These are phyloP conservation scores for Anticlea derivata DNA, from an alignment of 2,888 invertebrate genomes.

Conservation along the genomic window DNA sequence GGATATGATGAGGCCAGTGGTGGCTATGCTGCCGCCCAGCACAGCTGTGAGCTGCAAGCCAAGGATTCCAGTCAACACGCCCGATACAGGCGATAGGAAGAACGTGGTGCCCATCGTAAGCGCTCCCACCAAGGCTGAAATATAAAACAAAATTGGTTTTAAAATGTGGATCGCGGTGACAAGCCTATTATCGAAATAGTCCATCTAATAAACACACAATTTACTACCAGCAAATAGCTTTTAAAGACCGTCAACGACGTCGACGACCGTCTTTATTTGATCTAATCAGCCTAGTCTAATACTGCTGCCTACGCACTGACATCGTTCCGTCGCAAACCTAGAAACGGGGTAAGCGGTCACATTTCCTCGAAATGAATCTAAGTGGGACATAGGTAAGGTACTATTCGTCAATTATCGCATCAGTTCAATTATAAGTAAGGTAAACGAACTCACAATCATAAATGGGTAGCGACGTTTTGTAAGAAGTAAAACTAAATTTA, in stretches of 20 bases:
- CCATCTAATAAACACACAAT: conserved; percentile 1
- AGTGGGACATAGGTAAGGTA: conserved; percentile 9
- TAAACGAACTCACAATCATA: conserved; percentile 16
- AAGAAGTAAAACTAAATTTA: conserved; percentile 47
- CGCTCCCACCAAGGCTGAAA: conserved; percentile 95
- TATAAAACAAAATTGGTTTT: conserved; percentile 36
- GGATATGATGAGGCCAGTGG: conserved; percentile 90
- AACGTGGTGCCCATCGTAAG: conserved; percentile 95
- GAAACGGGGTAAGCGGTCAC: conserved; percentile 25
- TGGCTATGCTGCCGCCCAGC: conserved; percentile 91
- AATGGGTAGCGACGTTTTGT: conserved; percentile 9
- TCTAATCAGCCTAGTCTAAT: conserved; percentile 36
- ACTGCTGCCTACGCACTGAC: conserved; percentile 38
- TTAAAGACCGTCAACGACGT: neutral
- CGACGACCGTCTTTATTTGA: conserved; percentile 36
- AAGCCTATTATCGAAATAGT: neutral
- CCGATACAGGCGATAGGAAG: conserved; percentile 93
- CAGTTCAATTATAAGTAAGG: conserved; percentile 7
- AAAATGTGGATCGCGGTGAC: neutral
- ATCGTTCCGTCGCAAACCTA: conserved; percentile 37
- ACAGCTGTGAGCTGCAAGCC: conserved; percentile 94
- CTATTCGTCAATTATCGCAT: neutral
- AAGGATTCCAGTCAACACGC: conserved; percentile 92
- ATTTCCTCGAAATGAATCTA: conserved; percentile 36
- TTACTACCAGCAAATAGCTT: neutral